phyloP scores from a whole-genome alignment of 2,888 invertebrate genomes.

The Ecdyonurus torrentis region DNA sequence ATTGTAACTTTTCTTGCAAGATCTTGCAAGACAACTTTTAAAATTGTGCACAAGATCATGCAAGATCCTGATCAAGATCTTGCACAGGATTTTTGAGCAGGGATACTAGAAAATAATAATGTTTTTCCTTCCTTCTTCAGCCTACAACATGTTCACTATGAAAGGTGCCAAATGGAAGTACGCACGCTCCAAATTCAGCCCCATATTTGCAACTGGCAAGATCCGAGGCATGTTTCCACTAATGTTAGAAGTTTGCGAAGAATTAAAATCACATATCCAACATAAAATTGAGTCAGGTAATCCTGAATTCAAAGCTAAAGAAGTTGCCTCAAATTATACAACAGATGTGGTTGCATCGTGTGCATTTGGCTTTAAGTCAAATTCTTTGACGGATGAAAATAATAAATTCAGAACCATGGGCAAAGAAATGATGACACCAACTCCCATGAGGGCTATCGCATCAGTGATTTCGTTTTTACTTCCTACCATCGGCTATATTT shows the following conservation, averaged over 20 bases:
- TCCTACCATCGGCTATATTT: background rate
- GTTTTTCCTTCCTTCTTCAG: background rate
- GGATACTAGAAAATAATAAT: too few relatives aligned
- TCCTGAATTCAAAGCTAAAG: background rate
- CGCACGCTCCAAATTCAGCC: background rate
- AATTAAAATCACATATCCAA: background rate
- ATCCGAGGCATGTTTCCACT: background rate
- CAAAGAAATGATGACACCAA: background rate
- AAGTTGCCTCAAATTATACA: background rate
- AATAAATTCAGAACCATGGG: background rate
- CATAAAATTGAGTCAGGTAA: background rate
- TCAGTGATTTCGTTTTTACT: background rate
- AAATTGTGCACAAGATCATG: too few relatives aligned
- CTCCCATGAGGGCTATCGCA: background rate
- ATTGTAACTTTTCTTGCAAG: too few relatives aligned
- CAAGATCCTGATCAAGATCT: too few relatives aligned
- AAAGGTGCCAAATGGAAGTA: background rate
- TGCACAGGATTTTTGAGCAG: too few relatives aligned
- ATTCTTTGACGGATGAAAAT: background rate
- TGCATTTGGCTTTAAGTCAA: background rate
- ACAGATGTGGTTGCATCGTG: background rate
- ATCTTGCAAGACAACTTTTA: too few relatives aligned
- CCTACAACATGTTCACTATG: background rate
- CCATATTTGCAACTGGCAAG: background rate
- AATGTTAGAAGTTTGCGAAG: background rate